These are phyloP conservation scores for Eira barbara DNA, from an alignment of 2,113 vertebrate species.

Conservation along the genomic window DNA sequence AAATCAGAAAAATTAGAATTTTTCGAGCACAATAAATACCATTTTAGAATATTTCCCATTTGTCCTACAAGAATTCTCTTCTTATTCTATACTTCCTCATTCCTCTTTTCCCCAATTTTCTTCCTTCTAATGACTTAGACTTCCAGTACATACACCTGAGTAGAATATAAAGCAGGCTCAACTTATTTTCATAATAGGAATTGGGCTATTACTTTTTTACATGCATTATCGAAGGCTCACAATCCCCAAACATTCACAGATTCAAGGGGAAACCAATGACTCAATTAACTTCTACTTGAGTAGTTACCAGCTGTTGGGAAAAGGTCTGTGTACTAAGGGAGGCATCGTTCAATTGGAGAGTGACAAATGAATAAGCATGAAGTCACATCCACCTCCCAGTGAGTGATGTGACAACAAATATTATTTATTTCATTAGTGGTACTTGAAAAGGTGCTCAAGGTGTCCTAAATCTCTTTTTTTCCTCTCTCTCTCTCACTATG, in stretches of 20 bases:
- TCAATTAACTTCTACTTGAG: slow-evolving; percentile 80
- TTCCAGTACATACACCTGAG: not conserved
- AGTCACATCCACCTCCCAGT: slow-evolving; percentile 75
- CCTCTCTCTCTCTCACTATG: slow-evolving; percentile 43
- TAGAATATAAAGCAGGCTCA: slow-evolving; percentile 29
- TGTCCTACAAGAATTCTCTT: not conserved
- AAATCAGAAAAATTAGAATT: not conserved
- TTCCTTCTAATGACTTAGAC: not conserved
- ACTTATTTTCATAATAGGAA: slow-evolving; percentile 53
- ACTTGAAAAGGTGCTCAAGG: slow-evolving; percentile 74
- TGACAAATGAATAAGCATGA: slow-evolving; percentile 77
- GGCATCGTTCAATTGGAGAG: slow-evolving; percentile 73
- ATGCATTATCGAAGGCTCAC: slow-evolving; percentile 38
- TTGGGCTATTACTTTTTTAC: slow-evolving; percentile 53
- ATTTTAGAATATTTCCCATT: not conserved
- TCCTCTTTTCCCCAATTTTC: not conserved
- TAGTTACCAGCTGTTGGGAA: slow-evolving; percentile 70
- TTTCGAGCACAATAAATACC: not conserved
- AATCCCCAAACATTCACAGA: slow-evolving; percentile 49
- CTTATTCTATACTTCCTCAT: not conserved
- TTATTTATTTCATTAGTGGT: slow-evolving; percentile 79
- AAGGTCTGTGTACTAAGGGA: slow-evolving; percentile 63
- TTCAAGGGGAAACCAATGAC: slow-evolving; percentile 74
- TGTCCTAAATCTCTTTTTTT: slow-evolving; percentile 22
- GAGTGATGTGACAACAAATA: slow-evolving; percentile 79